Conservation (phyloP, 2,113 vertebrate genomes). For the Melanerpes formicivorus region DNA sequence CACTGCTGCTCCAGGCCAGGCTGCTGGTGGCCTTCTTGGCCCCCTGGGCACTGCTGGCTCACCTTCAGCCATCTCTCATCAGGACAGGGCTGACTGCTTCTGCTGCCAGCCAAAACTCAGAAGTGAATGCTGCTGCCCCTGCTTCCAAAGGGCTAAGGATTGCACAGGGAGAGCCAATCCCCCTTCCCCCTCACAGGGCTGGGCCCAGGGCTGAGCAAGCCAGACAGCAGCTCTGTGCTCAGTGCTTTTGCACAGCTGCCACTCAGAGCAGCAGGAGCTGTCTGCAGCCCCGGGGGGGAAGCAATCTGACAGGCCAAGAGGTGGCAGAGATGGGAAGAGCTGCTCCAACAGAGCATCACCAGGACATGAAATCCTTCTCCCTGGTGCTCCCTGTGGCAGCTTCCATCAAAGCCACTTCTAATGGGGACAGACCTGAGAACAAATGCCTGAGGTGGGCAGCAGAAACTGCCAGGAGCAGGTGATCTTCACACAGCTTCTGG, state of each 20-base stretch:
- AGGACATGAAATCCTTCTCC: not conserved
- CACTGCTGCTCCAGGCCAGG: too few species aligned
- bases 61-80: too few species aligned
- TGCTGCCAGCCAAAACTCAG: not conserved
- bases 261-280: not conserved
- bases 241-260: not conserved
- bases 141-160: not conserved
- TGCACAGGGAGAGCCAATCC: not conserved
- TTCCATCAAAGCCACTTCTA: not conserved
- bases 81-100: not conserved
- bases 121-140: not conserved
- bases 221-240: not conserved
- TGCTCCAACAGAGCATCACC: not conserved
- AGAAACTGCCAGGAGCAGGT: not conserved
- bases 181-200: rapidly evolving
- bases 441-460: not conserved
- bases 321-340: not conserved
- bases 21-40: too few species aligned
- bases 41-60: too few species aligned
- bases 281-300: not conserved
- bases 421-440: constrained; percentile 4
- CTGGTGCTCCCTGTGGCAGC: not conserved
- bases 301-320: not conserved
- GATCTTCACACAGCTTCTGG: not conserved
- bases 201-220: not conserved